Conservation (phyloP, 2,888 invertebrate species). For the Pseudococcus viburni region DNA sequence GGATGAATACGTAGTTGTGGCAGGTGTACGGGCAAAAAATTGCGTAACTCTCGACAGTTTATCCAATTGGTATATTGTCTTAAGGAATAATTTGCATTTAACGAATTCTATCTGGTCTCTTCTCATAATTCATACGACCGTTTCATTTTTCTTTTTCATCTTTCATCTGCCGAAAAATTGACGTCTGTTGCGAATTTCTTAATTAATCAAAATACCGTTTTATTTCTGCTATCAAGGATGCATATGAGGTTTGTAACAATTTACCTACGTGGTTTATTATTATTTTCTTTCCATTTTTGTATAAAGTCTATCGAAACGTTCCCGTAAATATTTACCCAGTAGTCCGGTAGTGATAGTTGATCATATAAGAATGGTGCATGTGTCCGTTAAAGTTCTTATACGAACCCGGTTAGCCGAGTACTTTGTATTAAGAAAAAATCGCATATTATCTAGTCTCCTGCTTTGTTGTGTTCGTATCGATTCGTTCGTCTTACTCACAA, state of each 20-base stretch:
- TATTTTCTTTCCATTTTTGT: not conserved
- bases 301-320: not conserved
- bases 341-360: not conserved
- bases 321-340: not conserved
- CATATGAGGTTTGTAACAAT: conserved; percentile 64
- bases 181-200: conserved; percentile 66
- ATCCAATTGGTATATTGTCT: too few species aligned
- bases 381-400: not conserved
- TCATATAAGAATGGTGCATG: not conserved
- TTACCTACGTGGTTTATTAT: conserved; percentile 23
- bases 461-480: not conserved
- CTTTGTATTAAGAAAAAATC: not conserved
- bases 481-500: too few species aligned
- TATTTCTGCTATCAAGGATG: conserved; percentile 55
- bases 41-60: too few species aligned
- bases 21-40: not conserved
- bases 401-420: not conserved
- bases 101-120: not conserved
- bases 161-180: conserved; percentile 3
- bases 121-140: not conserved
- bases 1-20: not conserved
- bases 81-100: too few species aligned
- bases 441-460: not conserved
- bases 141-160: conserved; percentile 20
- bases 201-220: conserved; percentile 31